Evolutionary conservation across 2,888 invertebrate species (phyloP).

Genomic region (Chaitophorus viminalis): DNA sequence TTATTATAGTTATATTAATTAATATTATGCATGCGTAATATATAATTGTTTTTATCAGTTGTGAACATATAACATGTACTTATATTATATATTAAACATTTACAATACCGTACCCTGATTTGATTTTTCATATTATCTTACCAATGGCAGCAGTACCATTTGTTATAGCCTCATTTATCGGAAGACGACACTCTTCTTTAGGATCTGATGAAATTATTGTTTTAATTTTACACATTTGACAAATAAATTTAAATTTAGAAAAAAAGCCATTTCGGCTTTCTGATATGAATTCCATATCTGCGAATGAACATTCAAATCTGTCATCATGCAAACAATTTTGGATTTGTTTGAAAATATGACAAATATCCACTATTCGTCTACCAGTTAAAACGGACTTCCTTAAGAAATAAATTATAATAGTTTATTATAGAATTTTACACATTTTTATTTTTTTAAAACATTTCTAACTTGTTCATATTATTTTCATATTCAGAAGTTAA

Average conservation of each 20-base stretch:
- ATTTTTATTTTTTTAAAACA: neutral
- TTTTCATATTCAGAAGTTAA: neutral
- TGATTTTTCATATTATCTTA: neutral
- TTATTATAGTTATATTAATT: too few species aligned
- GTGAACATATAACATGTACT: too few species aligned
- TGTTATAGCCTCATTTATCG: constrained; percentile 14
- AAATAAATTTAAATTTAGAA: constrained; percentile 23
- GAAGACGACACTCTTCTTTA: neutral
- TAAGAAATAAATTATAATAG: neutral
- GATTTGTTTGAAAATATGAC: constrained; percentile 24
- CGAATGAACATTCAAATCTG: neutral
- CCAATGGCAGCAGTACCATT: constrained; percentile 25
- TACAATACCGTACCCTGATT: too few species aligned
- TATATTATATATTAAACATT: too few species aligned
- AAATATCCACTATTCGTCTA: constrained; percentile 30
- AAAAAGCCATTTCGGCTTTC: constrained; percentile 12
- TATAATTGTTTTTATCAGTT: too few species aligned
- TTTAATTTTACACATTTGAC: constrained; percentile 6
- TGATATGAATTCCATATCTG: neutral
- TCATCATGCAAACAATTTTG: constrained; percentile 4
- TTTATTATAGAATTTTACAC: neutral
- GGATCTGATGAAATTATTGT: neutral
- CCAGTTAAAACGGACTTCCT: neutral
- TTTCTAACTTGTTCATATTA: neutral
- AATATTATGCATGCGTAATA: too few species aligned